Base-by-base conservation (phyloP, 23 tunicate species). In the Ascidia mentula region DNA sequence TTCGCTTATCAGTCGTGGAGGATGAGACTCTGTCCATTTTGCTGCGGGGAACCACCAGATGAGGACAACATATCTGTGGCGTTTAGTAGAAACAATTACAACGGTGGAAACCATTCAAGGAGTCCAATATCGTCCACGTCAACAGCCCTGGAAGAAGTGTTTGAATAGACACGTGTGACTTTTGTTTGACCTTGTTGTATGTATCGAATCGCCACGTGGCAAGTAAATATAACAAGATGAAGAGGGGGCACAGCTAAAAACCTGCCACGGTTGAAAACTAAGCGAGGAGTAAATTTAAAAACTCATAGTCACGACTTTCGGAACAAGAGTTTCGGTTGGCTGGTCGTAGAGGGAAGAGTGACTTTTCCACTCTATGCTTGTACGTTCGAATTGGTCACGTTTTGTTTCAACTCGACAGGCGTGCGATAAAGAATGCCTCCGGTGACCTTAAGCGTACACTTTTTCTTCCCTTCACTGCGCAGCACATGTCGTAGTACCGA, bases 91-190 rank as follows among this genome's bases (percentile, higher is more conserved):
- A 45, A 30, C 46, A 77, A 36, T 30, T 30, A 28, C 69, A 77
- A 36, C 37, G 42, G 70, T 30, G 40, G 24, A 36, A 40, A 36
- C 72, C 30, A 70, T 7, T 45, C 36, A 1, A 77, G 81, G 39
- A 77, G 69, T 77, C 81, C 81, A 8, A 46, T 45, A 8, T 77
- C 81, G 0, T 77, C 81, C 17, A 46, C 42, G 6, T 77, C 81
- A 22, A 77, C 81, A 32, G 40, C 22, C 30, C 70, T 77, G 37
- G 81, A 77, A 35, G 74, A 70, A 33, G 74, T 70, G 4, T 70
- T 70, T 36, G 74, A 31, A 34, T 70, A 70, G 32, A 9, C 13
- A 53, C 1, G 65, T 53, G 65, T 53, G 65, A 53, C 65, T 28
- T 53, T 53, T 53, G 24, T 53, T 53, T 53, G 65, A 53, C 65